A percentile compares a stretch with the other conserved stretches of the same genome.
These are phyloP conservation scores for Sebastes kiyomatsui DNA, from an alignment of 2,797 vertebrate genomes.

Conservation along the genomic window DNA sequence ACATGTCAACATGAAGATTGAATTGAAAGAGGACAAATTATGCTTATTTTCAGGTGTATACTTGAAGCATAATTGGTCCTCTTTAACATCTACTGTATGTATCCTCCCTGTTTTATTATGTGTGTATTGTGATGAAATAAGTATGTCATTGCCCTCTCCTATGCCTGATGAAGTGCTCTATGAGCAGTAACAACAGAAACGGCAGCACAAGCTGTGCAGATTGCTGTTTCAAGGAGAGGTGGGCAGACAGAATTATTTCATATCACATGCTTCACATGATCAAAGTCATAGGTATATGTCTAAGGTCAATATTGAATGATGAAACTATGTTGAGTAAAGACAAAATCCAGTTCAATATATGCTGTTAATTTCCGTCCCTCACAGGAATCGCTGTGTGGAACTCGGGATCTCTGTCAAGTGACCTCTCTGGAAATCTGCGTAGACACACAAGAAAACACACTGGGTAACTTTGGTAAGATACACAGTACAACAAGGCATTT, in stretches of 20 bases:
- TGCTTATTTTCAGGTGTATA: too few species aligned
- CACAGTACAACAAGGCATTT: not conserved
- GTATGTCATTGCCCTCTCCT: not conserved
- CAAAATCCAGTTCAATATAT: not conserved
- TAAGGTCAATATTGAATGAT: not conserved
- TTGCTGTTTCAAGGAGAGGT: not conserved
- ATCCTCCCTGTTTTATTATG: not conserved
- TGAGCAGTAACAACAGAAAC: not conserved
- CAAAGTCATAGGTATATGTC: not conserved
- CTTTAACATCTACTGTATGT: not conserved
- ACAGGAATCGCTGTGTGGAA: slow-evolving; percentile 86
- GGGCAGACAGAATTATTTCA: not conserved
- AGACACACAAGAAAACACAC: slow-evolving; percentile 85
- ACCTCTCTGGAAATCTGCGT: slow-evolving; percentile 86
- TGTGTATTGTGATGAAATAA: not conserved
- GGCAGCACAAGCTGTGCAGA: not conserved
- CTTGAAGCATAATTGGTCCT: too few species aligned
- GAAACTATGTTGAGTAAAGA: not conserved
- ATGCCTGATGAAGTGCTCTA: not conserved
- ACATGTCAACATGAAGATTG: not conserved
- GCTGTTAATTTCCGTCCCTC: slow-evolving; percentile 21
- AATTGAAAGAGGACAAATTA: not conserved
- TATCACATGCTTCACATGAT: not conserved
- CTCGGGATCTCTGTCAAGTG: slow-evolving; percentile 84
- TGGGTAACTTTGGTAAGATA: slow-evolving; percentile 93